Evolutionary conservation across 2,113 vertebrate species (phyloP).

Genomic region (Lepisosteus osseus): DNA sequence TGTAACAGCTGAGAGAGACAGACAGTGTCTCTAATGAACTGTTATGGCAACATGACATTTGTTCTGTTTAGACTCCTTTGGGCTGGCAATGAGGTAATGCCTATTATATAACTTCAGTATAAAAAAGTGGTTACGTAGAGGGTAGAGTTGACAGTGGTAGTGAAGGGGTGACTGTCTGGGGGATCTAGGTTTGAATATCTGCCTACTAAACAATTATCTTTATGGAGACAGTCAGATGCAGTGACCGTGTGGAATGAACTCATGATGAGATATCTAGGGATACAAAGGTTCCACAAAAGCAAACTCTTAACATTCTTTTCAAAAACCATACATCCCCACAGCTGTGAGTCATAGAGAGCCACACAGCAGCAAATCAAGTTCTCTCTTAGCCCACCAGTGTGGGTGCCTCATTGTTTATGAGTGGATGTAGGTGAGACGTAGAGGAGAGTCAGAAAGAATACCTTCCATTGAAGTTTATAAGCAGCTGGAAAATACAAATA

Average conservation of each 20-base stretch:
- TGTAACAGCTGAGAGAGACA: background rate
- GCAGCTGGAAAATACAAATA: no score
- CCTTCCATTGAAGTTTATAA: no score
- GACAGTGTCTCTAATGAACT: slow-evolving; percentile 42
- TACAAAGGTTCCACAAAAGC: no score
- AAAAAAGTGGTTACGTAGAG: slow-evolving; percentile 18
- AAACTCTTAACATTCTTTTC: no score
- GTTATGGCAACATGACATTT: slow-evolving; percentile 62
- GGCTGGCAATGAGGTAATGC: slow-evolving; percentile 56
- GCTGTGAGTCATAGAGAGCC: no score
- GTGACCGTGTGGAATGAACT: background rate
- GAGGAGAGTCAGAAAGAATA: no score
- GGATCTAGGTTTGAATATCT: background rate
- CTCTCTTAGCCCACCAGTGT: no score
- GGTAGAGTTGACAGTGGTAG: background rate
- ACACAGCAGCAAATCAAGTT: no score
- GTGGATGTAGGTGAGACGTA: no score
- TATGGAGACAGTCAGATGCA: background rate
- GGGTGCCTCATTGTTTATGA: no score
- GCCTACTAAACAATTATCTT: background rate
- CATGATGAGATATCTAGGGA: no score
- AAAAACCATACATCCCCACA: no score
- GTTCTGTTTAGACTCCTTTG: slow-evolving; percentile 51
- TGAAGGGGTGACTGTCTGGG: slow-evolving; percentile 25
- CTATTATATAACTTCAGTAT: slow-evolving; percentile 57